A percentile compares a stretch with the other conserved stretches of the same genome.
Evolutionary conservation across 2,113 vertebrate species (phyloP).

Genomic region (Lipotes vexillifer): DNA sequence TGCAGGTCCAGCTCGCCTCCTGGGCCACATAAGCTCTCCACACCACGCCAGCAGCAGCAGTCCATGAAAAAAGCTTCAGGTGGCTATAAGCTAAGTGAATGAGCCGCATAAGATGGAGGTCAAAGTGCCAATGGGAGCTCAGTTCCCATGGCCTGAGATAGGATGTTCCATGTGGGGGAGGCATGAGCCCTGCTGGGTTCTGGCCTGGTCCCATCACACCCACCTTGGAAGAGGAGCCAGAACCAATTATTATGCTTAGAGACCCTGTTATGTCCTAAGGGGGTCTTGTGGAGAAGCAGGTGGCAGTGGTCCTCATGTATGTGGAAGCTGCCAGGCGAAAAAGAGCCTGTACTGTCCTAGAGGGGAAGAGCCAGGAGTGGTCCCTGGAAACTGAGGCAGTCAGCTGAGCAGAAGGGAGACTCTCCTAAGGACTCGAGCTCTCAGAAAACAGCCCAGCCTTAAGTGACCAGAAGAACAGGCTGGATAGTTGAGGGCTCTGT

Average conservation of each 20-base stretch:
- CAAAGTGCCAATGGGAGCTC: not conserved
- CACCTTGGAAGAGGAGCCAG: not conserved
- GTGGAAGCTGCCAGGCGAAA: not conserved
- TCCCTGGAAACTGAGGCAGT: not conserved
- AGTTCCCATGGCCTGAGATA: not conserved
- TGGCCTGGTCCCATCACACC: not conserved
- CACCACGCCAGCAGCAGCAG: not conserved
- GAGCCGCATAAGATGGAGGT: fast-evolving
- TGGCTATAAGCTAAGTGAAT: not conserved
- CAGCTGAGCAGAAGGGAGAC: not conserved
- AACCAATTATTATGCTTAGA: not conserved
- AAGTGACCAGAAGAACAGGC: fast-evolving
- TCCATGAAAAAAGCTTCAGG: not conserved
- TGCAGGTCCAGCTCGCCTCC: not conserved
- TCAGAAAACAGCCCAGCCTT: not conserved
- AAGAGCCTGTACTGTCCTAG: not conserved
- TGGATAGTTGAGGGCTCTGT: fast-evolving
- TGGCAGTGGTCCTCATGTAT: not conserved
- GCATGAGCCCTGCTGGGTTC: fast-evolving
- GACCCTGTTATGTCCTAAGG: not conserved
- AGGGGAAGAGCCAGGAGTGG: not conserved
- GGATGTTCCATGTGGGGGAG: fast-evolving
- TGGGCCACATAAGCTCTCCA: not conserved
- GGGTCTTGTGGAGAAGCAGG: not conserved
- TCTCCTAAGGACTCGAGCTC: not conserved